Evolutionary conservation across 2,113 vertebrate genomes (phyloP), one percentile per base, ranked within the genome.

Genomic region (Calyptomena viridis): DNA sequence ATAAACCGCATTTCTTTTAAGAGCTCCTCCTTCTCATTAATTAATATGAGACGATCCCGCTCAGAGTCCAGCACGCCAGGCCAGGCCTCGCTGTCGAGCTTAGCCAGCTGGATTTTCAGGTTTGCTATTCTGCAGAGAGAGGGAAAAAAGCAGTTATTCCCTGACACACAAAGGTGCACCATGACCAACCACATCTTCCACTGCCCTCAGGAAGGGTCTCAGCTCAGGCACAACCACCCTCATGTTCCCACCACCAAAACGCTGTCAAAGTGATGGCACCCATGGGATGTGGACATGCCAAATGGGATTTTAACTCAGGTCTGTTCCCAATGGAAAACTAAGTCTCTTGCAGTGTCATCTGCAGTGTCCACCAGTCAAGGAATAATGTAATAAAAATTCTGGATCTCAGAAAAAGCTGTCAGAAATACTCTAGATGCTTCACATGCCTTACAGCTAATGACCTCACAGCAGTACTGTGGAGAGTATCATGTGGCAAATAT

Each of bases 11-110:
- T 99, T 97, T 99, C 99, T 95, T 99, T 99, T 74, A 99, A 97
- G 40, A 99, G 98, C 97, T 99, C 99, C 96, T 99, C 99, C 93
- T 99, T 99, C 97, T 99, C 99, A 4, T 98, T 99, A 95, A 99
- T 99, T 83, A 99, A 97, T 92, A 99, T 99, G 50, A 99, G 98
- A 11, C 99, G 98, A 89, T 99, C 99, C 33, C 99, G 97, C 97
- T 99, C 99, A 0, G 99, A 99, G 97, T 99, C 99, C 88, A 99
- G 98, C 92, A 99, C 98, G 1, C 99, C 99, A 5, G 99, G 99
- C 99, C 99, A 99, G 27, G 99, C 99, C 97, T 99, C 99, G 1
- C 98, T 99, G 97, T 99, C 99, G 50, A 99, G 98, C 91, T 99
- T 99, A 53, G 99, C 99, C 87, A 99, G 98, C 93, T 99, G 99